These are phyloP conservation scores for Lacanobia oleracea DNA, from an alignment of 2,888 invertebrate species.

Conservation along the genomic window DNA sequence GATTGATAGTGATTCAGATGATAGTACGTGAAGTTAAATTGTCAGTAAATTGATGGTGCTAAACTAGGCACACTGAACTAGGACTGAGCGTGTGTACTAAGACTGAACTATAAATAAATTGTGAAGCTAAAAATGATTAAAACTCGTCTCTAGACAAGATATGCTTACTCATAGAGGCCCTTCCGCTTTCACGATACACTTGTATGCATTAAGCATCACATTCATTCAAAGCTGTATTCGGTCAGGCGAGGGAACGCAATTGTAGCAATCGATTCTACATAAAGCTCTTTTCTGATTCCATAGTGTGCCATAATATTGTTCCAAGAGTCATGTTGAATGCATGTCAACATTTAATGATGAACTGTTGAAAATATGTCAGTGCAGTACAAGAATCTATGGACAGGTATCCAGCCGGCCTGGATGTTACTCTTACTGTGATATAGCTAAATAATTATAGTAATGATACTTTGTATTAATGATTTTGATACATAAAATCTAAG, in stretches of 20 bases:
- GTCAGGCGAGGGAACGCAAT: neutral
- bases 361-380: conserved; percentile 1
- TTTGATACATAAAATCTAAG: conserved; percentile 56
- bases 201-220: neutral
- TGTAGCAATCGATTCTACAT: neutral
- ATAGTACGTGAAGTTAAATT: conserved; percentile 58
- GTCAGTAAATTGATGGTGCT: conserved; percentile 20
- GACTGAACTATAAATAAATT: neutral
- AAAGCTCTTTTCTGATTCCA: neutral
- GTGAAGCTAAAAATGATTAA: too few species aligned
- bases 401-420: conserved; percentile 55
- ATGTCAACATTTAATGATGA: neutral
- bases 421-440: conserved; percentile 75
- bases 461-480: conserved; percentile 58
- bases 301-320: neutral
- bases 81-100: neutral
- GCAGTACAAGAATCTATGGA: conserved; percentile 15
- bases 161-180: neutral
- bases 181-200: neutral
- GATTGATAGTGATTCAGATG: conserved; percentile 87
- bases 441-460: conserved; percentile 68
- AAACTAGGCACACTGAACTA: neutral
- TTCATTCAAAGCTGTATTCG: neutral
- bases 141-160: too few species aligned
- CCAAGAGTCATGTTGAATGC: neutral